Conservation (phyloP, 2,113 vertebrate genomes). For the Damaliscus lunatus region DNA sequence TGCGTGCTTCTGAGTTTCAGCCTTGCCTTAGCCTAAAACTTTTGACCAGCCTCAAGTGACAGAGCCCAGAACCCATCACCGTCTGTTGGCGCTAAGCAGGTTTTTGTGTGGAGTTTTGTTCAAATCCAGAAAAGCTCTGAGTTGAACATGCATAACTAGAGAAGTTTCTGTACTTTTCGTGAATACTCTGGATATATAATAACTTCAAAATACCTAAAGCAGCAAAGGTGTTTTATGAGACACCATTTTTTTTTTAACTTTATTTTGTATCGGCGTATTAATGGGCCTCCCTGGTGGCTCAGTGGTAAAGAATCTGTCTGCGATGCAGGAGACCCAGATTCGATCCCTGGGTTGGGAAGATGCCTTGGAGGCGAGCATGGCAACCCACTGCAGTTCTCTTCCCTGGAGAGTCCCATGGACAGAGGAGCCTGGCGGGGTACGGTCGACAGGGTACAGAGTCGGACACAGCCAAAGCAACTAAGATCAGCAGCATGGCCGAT, state of each 20-base stretch:
- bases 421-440: background rate
- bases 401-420: background rate
- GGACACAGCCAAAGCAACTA: fast-evolving
- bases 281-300: background rate
- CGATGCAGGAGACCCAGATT: background rate
- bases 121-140: background rate
- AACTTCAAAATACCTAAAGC: background rate
- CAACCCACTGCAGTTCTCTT: background rate
- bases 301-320: background rate
- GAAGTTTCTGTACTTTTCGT: background rate
- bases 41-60: background rate
- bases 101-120: background rate
- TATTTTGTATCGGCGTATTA: background rate
- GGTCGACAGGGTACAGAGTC: background rate
- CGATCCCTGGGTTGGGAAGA: background rate
- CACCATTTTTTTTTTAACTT: background rate
- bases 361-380: background rate
- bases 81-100: background rate
- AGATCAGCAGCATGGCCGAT: background rate
- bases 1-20: background rate
- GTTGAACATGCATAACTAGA: background rate
- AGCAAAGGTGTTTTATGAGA: background rate
- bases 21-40: background rate
- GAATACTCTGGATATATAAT: background rate
- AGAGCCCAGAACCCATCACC: background rate